Conservation (phyloP, 92 coral and sea anemone genomes). For the Siderastrea siderea region DNA sequence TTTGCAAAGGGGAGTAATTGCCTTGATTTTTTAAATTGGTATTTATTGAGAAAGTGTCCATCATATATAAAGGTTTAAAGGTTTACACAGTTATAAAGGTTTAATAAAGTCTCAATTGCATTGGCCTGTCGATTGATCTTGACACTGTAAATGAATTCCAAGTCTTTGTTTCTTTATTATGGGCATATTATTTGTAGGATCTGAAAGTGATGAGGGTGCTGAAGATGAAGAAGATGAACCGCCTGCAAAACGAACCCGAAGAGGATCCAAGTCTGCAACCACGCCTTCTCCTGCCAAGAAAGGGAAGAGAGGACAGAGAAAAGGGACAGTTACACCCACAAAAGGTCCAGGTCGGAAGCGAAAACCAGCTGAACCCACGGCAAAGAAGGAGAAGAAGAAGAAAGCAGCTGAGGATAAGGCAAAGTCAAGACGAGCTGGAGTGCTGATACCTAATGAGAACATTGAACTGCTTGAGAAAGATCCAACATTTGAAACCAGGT, state of each 20-base stretch:
- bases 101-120: too few species aligned
- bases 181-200: neutral
- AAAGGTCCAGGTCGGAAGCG: slow-evolving; percentile 67
- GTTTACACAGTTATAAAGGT: too few species aligned
- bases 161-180: neutral
- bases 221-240: slow-evolving; percentile 74
- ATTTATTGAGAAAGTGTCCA: too few species aligned
- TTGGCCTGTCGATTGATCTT: too few species aligned
- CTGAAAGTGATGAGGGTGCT: slow-evolving; percentile 28
- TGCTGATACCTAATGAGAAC: slow-evolving; percentile 70
- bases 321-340: slow-evolving; percentile 55
- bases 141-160: neutral
- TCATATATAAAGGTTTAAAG: too few species aligned
- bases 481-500: slow-evolving; percentile 94
- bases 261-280: slow-evolving; percentile 58
- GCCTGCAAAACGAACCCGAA: slow-evolving; percentile 89
- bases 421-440: slow-evolving; percentile 82
- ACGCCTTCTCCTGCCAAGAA: slow-evolving; percentile 69
- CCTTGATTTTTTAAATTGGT: too few species aligned
- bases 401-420: slow-evolving; percentile 63
- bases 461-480: slow-evolving; percentile 78
- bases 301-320: slow-evolving; percentile 45
- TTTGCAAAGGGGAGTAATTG: too few species aligned
- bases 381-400: slow-evolving; percentile 59
- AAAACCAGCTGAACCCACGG: slow-evolving; percentile 59